Evolutionary conservation across 2,888 invertebrate species (phyloP), one percentile per base, ranked within the genome.

Genomic region (Tipula vernalis): DNA sequence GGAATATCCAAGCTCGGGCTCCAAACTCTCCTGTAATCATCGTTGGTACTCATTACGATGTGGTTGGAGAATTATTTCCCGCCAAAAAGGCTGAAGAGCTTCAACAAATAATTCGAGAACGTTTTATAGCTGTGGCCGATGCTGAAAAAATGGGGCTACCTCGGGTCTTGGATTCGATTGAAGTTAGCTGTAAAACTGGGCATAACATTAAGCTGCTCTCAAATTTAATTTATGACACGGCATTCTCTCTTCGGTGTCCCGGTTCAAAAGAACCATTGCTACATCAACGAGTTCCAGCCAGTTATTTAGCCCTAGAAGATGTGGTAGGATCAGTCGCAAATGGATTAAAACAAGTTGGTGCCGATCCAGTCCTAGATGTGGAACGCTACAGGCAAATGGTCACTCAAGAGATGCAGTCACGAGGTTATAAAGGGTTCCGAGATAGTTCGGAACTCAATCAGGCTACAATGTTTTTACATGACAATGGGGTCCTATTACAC

Each of bases 11-110:
- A 87, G 97, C 97, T 0, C 94, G 99, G 89, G 99, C 99, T 0
- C 99, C 99, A 0, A 98, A 98, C 90, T 97, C 99, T 0, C 98
- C 98, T 0, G 98, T 98, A 3, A 95, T 99, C 85, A 98, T 99
- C 90, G 96, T 99, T 10, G 99, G 98, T 0, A 99, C 99, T 0
- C 98, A 99, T 92, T 97, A 97, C 89, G 99, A 99, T 91, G 94
- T 96, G 87, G 95, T 96, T 0, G 91, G 91, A 0, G 93, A 92
- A 87, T 89, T 89, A 1, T 91, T 91, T 86, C 91, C 91, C 0
- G 89, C 91, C 0, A 90, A 90, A 88, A 90, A 91, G 87, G 91
- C 92, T 0, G 97, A 97, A 89, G 96, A 96, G 87, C 93, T 98
- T 88, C 98, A 99, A 91, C 96, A 97, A 87, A 93, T 96, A 71